A percentile compares a stretch with the other conserved stretches of the same genome.
These are phyloP conservation scores for Zenarchopterus dispar DNA, from an alignment of 2,797 vertebrate genomes.

Conservation along the genomic window DNA sequence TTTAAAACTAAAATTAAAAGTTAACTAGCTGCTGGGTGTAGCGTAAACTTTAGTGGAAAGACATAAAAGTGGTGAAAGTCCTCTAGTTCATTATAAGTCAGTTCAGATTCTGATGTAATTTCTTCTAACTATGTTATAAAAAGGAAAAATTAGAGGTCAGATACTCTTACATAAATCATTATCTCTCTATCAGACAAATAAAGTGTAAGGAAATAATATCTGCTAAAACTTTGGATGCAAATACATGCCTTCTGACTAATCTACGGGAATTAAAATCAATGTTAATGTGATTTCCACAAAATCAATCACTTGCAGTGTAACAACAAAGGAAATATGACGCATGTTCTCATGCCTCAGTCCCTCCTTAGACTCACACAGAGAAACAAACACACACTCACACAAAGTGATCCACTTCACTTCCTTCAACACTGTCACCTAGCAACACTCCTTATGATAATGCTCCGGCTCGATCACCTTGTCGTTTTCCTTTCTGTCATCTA, in stretches of 20 bases:
- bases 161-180: neutral
- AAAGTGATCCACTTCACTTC: conserved; percentile 72
- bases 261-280: too few species aligned
- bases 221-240: neutral
- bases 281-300: neutral
- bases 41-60: too few species aligned
- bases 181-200: neutral
- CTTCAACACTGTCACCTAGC: conserved; percentile 81
- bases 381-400: conserved; percentile 15
- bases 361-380: too few species aligned
- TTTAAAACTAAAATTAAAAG: neutral
- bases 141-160: too few species aligned
- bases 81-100: too few species aligned
- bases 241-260: neutral
- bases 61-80: too few species aligned
- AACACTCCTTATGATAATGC: conserved; percentile 74
- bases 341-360: too few species aligned
- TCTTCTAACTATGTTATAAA: too few species aligned
- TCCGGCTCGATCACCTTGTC: conserved; percentile 61
- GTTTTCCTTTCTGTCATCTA: conserved; percentile 57
- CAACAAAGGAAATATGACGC: conserved; percentile 1
- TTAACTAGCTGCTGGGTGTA: too few species aligned
- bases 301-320: neutral
- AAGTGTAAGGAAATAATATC: neutral
- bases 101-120: too few species aligned